Conservation (phyloP, 2,888 invertebrate genomes). For the Ellobium chinense region DNA sequence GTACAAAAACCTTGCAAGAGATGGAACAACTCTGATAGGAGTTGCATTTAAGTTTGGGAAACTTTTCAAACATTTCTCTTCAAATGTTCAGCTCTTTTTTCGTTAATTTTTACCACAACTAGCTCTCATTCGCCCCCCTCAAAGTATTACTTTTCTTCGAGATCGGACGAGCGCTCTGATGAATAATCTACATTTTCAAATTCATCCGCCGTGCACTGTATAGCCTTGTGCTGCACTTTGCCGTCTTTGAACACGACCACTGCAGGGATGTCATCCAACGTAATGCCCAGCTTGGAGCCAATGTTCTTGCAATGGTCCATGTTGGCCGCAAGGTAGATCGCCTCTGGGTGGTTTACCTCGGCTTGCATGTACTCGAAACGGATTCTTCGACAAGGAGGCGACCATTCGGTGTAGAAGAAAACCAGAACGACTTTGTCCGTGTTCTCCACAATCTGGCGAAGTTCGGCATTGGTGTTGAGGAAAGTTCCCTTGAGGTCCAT, state of each 20-base stretch:
- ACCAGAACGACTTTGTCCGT: slow-evolving; percentile 26
- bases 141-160: too few species aligned
- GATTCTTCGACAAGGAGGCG: slow-evolving; percentile 31
- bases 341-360: neutral
- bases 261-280: slow-evolving; percentile 34
- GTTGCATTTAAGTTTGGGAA: too few species aligned
- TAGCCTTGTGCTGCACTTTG: neutral
- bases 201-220: neutral
- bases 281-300: slow-evolving; percentile 2
- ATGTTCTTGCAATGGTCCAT: slow-evolving; percentile 23
- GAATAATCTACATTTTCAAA: slow-evolving; percentile 21
- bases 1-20: too few species aligned
- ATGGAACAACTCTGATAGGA: too few species aligned
- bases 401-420: slow-evolving; percentile 38
- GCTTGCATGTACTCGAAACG: slow-evolving; percentile 41
- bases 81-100: too few species aligned
- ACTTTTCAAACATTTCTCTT: too few species aligned
- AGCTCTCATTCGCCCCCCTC: too few species aligned
- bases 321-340: slow-evolving; percentile 25
- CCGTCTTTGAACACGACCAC: slow-evolving; percentile 32
- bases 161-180: too few species aligned
- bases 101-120: too few species aligned
- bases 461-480: slow-evolving; percentile 20
- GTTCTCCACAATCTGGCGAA: slow-evolving; percentile 4
- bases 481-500: slow-evolving; percentile 32